These are phyloP conservation scores for Leucophora obtusa DNA, from an alignment of 2,888 invertebrate species.

Conservation along the genomic window DNA sequence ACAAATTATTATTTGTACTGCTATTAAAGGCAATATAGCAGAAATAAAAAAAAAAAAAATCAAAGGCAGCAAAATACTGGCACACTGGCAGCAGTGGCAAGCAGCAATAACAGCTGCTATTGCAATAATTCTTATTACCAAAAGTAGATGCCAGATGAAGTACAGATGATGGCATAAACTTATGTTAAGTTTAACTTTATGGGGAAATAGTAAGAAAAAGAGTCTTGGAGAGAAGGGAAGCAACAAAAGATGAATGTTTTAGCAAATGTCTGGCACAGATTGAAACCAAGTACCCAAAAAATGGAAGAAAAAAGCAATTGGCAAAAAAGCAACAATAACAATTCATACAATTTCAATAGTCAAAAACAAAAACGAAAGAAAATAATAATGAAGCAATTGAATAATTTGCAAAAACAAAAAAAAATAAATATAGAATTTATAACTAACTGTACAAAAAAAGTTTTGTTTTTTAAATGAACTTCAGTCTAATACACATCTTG, in stretches of 20 bases:
- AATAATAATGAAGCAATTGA: constrained; percentile 57
- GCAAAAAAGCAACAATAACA: constrained; percentile 57
- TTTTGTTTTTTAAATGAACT: constrained; percentile 56
- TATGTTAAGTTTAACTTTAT: constrained; percentile 51
- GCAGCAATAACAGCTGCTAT: constrained; percentile 72
- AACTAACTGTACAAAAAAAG: constrained; percentile 12
- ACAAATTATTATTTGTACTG: constrained; percentile 18
- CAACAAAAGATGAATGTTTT: constrained; percentile 51
- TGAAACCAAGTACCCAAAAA: constrained; percentile 47
- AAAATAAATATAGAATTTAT: constrained; percentile 24
- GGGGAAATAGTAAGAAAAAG: not conserved
- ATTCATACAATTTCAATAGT: constrained; percentile 49
- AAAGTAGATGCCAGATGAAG: constrained; percentile 75
- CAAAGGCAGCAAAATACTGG: not conserved
- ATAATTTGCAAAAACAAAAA: constrained; percentile 40
- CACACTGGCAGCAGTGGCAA: constrained; percentile 27
- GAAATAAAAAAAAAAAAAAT: constrained; percentile 38
- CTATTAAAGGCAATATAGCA: constrained; percentile 49
- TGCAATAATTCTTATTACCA: constrained; percentile 74
- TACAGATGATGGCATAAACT: constrained; percentile 72
- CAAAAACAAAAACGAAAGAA: constrained; percentile 9
- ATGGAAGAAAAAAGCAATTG: constrained; percentile 26
- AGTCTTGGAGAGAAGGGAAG: not conserved
- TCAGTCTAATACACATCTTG: constrained; percentile 2
- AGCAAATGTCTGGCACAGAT: constrained; percentile 60